Percentiles rank a stretch among this genome's conserved stretches.
Conservation (phyloP, 2,797 vertebrate species). For the Acanthopagrus latus region DNA sequence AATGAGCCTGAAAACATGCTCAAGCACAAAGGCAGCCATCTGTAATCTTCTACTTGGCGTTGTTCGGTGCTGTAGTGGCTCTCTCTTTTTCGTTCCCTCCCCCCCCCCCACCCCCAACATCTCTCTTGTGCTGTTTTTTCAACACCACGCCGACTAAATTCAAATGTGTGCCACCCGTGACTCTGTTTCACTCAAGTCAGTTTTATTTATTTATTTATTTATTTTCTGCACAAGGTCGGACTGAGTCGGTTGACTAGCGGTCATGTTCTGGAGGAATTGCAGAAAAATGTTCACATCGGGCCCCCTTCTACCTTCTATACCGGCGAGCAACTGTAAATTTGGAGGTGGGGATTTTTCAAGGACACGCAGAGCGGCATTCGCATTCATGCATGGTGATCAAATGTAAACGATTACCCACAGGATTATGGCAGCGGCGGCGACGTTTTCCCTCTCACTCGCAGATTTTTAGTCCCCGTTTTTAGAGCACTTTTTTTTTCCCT, state of each 20-base stretch:
- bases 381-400: slow-evolving; percentile 75
- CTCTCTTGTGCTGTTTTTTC: slow-evolving; percentile 19
- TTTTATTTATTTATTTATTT: slow-evolving; percentile 41
- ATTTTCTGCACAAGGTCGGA: slow-evolving; percentile 23
- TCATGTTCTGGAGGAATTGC: slow-evolving; percentile 46
- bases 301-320: slow-evolving; percentile 6
- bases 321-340: slow-evolving; percentile 43
- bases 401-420: slow-evolving; percentile 75
- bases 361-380: slow-evolving; percentile 68
- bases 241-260: slow-evolving; percentile 48
- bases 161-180: slow-evolving; percentile 36
- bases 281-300: slow-evolving; percentile 46
- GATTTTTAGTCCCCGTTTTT: slow-evolving; percentile 60
- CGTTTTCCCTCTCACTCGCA: slow-evolving; percentile 44
- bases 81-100: slow-evolving; percentile 23
- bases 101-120: not conserved
- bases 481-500: slow-evolving; percentile 48
- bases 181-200: slow-evolving; percentile 34
- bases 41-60: slow-evolving; percentile 63
- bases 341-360: slow-evolving; percentile 64
- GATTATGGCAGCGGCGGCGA: slow-evolving; percentile 68
- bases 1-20: slow-evolving; percentile 64
- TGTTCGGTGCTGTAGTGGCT: slow-evolving; percentile 20
- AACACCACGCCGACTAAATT: slow-evolving; percentile 31
- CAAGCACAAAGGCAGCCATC: slow-evolving; percentile 55